Evolutionary conservation across 2,113 vertebrate species (phyloP), one percentile per base, ranked within the genome.

Genomic region (Otus sunia): DNA sequence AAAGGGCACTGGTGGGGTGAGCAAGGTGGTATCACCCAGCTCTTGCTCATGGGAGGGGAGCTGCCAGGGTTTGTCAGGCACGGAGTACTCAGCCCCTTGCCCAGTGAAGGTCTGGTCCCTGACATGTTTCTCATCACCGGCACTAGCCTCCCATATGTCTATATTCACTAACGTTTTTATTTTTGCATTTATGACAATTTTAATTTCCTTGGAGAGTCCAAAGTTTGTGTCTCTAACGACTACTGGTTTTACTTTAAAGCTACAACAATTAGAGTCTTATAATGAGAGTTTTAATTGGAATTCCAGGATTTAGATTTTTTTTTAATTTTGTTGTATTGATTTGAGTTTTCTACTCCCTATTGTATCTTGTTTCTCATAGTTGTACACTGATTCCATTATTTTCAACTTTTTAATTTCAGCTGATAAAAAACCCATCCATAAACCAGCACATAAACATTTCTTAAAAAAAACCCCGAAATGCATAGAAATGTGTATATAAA

Each of bases 271-370:
- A 74, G 27, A 81, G 34, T 53, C 58, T 77, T 95, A 59, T 82
- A 95, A 87, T 86, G 23, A 93, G 84, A 86, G 71, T 87, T 94
- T 87, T 59, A 95, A 94, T 45, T 86, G 60, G n/a, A 69, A 56
- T 86, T 81, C 36, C 21, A 63, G 41, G 15, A 34, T 63, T 73
- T 62, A 32, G 36, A 22, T 32, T 39, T 73, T 60, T 50, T 58
- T 63, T 30, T 32, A 43, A 36, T 66, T 47, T 49, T 30, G 22
- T 71, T 62, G 18, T 16, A 43, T 56, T 82, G 45, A 71, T 55
- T 73, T 60, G 30, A 58, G 5, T 27, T 94, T 96, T 83, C 19
- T 62, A 16, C 62, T 87, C 37, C 34, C 41, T 67, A 30, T 34
- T 91, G 13, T 36, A 78, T 45, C 45, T 82, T 59, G 30, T 16